Evolutionary conservation across 2,113 vertebrate genomes (phyloP).

Genomic region (Todiramphus saurophagus): DNA sequence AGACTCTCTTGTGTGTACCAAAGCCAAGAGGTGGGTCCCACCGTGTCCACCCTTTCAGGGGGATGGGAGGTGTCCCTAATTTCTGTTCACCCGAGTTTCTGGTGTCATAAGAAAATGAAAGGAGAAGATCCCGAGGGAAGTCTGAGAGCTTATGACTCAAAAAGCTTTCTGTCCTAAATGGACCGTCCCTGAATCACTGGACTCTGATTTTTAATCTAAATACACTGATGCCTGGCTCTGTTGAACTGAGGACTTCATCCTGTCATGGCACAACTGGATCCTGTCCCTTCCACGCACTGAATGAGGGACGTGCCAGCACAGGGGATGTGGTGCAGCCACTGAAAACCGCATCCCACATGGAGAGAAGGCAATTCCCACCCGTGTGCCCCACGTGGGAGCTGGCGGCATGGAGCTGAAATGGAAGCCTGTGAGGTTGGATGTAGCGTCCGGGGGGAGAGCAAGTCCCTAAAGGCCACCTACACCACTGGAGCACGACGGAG

Average conservation of each 20-base stretch:
- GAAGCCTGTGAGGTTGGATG: accelerated
- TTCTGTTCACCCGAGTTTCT: neutral
- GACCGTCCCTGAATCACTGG: neutral
- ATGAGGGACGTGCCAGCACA: accelerated
- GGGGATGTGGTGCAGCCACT: no score
- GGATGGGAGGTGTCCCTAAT: neutral
- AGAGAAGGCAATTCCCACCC: accelerated
- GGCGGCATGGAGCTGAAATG: accelerated
- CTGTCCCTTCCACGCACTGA: neutral
- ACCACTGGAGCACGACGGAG: accelerated
- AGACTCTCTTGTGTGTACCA: neutral
- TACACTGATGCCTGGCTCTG: neutral
- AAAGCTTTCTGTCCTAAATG: neutral
- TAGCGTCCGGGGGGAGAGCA: accelerated
- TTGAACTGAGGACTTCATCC: neutral
- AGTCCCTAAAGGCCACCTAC: neutral
- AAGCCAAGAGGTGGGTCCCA: neutral
- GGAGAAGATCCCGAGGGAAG: neutral
- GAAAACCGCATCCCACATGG: neutral
- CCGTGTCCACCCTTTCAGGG: accelerated
- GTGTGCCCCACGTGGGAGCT: accelerated
- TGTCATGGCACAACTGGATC: neutral
- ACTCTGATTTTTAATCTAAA: neutral
- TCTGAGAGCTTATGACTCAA: neutral
- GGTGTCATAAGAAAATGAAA: neutral